These are phyloP conservation scores for Bettongia penicillata DNA, from an alignment of 2,113 vertebrate species.

Conservation along the genomic window DNA sequence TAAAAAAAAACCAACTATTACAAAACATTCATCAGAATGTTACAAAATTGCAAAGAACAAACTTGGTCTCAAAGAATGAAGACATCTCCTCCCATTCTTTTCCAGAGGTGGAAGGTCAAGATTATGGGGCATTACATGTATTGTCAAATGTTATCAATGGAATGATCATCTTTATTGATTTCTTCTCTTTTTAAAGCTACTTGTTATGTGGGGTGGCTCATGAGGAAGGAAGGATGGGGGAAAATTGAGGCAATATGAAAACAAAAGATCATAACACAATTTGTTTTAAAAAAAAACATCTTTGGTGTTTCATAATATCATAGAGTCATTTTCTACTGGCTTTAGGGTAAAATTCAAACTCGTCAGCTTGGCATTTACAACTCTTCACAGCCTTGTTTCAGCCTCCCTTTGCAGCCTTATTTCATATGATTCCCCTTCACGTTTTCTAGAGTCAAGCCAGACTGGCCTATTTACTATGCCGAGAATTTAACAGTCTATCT, in stretches of 20 bases:
- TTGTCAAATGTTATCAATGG: too few species aligned
- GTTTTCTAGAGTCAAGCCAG: not conserved
- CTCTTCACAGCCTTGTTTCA: not conserved
- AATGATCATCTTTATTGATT: too few species aligned
- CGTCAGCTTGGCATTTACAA: not conserved
- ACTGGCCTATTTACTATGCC: not conserved
- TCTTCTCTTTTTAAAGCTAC: too few species aligned
- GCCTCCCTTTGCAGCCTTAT: not conserved
- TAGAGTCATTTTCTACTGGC: not conserved
- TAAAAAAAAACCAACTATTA: not conserved
- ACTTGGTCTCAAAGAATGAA: too few species aligned
- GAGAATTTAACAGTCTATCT: not conserved
- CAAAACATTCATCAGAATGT: not conserved
- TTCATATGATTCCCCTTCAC: not conserved
- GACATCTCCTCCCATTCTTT: too few species aligned
- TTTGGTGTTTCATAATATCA: not conserved
- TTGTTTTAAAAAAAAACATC: too few species aligned
- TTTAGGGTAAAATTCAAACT: not conserved
- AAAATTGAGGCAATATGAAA: not conserved
- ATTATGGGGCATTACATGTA: too few species aligned
- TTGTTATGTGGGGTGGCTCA: not conserved
- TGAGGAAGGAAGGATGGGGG: not conserved
- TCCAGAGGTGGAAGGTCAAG: too few species aligned
- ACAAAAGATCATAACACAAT: not conserved
- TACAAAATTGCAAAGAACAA: not conserved